Evolutionary conservation across 2,797 vertebrate genomes (phyloP), one percentile per base, ranked within the genome.

Genomic region (Discoglossus pictus): DNA sequence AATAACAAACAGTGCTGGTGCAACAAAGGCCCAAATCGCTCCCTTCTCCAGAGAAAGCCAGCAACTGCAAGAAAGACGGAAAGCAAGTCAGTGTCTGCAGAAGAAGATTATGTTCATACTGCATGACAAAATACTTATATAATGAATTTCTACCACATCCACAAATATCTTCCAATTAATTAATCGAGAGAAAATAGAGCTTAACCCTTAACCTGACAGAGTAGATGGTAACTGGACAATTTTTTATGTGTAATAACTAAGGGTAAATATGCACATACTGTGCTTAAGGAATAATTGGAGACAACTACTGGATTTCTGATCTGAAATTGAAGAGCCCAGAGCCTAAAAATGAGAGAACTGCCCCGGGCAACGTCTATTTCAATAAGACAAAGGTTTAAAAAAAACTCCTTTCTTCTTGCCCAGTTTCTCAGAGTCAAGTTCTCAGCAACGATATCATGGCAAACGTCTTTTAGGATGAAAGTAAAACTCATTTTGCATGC

Each of bases 1-100:
- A 34, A 99, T 95, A 16, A 99, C 92, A 72, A 94, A 90, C 73
- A 99, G 74, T 0, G 95, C 95, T 0, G 97, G 96, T 1, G 93
- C 96, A 72, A 98, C 97, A 25, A 99, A 99, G 11, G 96, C 96
- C 97, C 97, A 99, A 83, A 99, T 91, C 31, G 93, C 92, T 2
- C 95, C 95, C 0, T 88, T 89, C 53, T 88, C 82, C 68, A 99
- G 75, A 0, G 95, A 96, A 15, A 99, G 84, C 97, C 97, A 99
- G 77, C 97, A 99, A 82, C 97, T 99, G 85, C 40, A 68, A 77
- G 70, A 79, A 40, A 59, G 82, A 73, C 72, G 0, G 15, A 60
- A 55, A 70, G 5, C 48, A 51, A 31, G 27, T 31, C 27, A 31
- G 27, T 31, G 27, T 31, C 27, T 31, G 8, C 4, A 31, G 27